These are phyloP conservation scores for Oncorhynchus kisutch DNA, from an alignment of 2,113 vertebrate species.

Conservation along the genomic window DNA sequence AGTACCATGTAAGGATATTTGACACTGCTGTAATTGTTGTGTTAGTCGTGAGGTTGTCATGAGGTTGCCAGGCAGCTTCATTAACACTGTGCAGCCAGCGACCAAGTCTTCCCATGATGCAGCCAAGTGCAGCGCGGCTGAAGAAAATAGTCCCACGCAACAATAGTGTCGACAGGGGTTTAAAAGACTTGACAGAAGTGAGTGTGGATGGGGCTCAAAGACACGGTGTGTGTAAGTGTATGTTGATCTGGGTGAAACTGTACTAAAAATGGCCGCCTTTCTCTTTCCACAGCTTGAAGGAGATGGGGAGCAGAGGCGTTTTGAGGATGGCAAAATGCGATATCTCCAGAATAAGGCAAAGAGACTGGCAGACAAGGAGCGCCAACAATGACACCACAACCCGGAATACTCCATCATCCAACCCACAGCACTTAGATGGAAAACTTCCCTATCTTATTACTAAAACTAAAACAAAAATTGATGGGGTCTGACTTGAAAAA, in stretches of 20 bases:
- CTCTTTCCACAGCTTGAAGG: conserved; percentile 76
- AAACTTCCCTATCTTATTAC: conserved; percentile 28
- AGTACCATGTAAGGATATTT: conserved; percentile 27
- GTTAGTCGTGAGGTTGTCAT: conserved; percentile 36
- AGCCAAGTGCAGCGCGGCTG: conserved; percentile 21
- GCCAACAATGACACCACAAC: conserved; percentile 57
- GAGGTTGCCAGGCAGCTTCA: conserved; percentile 43
- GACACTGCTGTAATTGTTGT: conserved; percentile 40
- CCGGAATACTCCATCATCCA: conserved; percentile 5
- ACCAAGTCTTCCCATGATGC: conserved; percentile 27
- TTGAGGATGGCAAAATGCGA: conserved; percentile 86
- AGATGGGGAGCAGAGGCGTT: conserved; percentile 88
- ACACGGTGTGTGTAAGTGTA: no score
- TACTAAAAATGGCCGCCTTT: background rate
- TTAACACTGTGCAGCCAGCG: conserved; percentile 37
- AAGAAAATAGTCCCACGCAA: conserved; percentile 2
- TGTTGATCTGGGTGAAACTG: no score
- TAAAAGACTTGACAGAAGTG: no score
- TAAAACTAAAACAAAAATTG: conserved; percentile 36
- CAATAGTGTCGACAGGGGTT: background rate
- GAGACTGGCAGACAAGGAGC: conserved; percentile 73
- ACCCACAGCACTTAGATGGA: conserved; percentile 20
- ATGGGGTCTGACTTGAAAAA: conserved; percentile 9
- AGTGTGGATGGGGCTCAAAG: no score
- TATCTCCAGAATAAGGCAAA: conserved; percentile 93